A percentile compares a stretch with the other conserved stretches of the same genome.
Evolutionary conservation across 2,113 vertebrate genomes (phyloP).

Genomic region (Heptranchias perlo): DNA sequence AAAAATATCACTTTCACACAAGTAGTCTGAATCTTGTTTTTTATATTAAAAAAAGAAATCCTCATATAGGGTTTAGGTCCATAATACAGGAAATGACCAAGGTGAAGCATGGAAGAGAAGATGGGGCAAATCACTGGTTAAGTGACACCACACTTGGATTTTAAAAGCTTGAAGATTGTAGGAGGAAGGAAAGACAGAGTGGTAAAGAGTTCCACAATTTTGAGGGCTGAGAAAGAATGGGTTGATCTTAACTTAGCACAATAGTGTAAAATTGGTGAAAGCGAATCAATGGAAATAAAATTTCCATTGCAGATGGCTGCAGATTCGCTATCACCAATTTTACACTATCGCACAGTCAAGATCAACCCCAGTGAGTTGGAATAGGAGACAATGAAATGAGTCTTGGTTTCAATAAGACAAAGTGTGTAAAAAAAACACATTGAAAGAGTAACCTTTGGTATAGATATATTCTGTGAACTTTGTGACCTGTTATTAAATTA

Average conservation of each 20-base stretch:
- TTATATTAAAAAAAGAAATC: not conserved
- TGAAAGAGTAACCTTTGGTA: not conserved
- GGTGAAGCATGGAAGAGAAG: not conserved
- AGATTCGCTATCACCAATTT: too few relatives aligned
- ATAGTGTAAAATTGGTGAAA: not conserved
- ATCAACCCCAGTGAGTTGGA: not conserved
- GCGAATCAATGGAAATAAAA: not conserved
- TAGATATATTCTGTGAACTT: not conserved
- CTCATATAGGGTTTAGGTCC: not conserved
- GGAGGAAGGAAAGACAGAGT: not conserved
- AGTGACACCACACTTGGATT: not conserved
- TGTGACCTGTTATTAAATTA: not conserved
- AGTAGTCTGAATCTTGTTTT: not conserved
- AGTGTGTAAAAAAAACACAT: not conserved
- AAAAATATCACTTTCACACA: not conserved
- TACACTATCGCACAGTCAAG: too few relatives aligned
- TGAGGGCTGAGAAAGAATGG: not conserved
- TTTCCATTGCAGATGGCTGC: not conserved
- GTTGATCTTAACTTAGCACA: not conserved
- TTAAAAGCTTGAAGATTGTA: not conserved
- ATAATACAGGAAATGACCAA: not conserved
- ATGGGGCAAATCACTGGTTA: not conserved
- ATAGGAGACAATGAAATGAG: not conserved
- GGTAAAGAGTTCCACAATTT: not conserved
- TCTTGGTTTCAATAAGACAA: not conserved